phyloP scores from a whole-genome alignment of 2,113 vertebrate species.

The Panthera leo region DNA sequence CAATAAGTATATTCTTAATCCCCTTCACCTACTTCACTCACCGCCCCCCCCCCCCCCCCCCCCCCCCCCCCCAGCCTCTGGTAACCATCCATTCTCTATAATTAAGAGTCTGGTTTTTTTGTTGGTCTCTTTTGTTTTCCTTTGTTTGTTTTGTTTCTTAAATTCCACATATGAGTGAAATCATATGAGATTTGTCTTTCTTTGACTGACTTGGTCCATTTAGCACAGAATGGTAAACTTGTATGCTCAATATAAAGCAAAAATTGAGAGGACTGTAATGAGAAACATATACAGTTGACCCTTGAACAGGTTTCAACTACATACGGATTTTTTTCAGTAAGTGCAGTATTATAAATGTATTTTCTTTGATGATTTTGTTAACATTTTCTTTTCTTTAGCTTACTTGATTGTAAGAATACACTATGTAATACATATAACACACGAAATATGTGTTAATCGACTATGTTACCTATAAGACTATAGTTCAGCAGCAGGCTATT shows the following conservation, averaged over 20 bases:
- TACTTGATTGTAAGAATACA: no score
- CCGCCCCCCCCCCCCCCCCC: no score
- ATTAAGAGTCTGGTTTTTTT: background rate
- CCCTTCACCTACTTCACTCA: background rate
- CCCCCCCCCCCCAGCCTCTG: background rate
- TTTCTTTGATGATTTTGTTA: no score
- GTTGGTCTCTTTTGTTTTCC: background rate
- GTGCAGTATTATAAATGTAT: background rate
- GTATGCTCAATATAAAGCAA: background rate
- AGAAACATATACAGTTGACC: background rate
- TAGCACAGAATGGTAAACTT: background rate
- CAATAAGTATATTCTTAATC: background rate
- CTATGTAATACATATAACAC: no score
- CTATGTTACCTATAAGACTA: background rate
- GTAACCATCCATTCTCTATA: background rate
- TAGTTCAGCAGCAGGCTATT: no score
- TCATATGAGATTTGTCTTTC: background rate
- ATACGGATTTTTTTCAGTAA: background rate
- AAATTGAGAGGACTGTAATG: background rate
- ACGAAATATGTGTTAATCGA: no score
- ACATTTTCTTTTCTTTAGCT: no score
- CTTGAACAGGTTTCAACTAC: background rate
- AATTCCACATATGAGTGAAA: background rate
- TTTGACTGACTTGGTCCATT: background rate
- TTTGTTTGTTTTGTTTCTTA: background rate